Evolutionary conservation across 2,888 invertebrate species (phyloP), one percentile per base, ranked within the genome.

Genomic region (Andricus quercusramuli): DNA sequence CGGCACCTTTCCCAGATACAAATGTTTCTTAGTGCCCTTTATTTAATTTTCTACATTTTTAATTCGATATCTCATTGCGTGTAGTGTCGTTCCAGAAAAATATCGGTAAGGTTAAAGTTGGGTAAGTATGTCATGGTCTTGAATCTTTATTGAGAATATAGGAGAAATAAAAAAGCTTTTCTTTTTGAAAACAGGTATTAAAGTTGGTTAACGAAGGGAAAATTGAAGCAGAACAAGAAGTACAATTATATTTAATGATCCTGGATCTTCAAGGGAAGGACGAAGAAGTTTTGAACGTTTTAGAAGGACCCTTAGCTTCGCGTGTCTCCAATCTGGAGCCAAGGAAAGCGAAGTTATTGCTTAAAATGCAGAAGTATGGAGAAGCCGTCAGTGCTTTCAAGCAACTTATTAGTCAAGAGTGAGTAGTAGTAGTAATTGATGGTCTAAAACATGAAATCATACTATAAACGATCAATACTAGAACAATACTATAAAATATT

Each of bases 141-240:
- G 17, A 15, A 44, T 44, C 6, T 41, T n/a, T 41, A 32, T 68
- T n/a, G 5, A 68, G 15, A 68, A 41, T 15, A 15, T 20, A 67
- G 29, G 17, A 22, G 22, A 41, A 70, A 78, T 76, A 20, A 70
- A 78, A 70, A 65, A 59, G 22, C n/a, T 29, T 41, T 59, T 51
- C 77, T 59, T 66, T 41, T 78, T 6, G 20, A 25, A 25, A 82
- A 80, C 80, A 91, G 92, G 91, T 92, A 77, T 80, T 91, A 87
- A 99, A 98, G 92, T 95, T 97, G 90, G 96, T 98, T 79, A 94
- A 95, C 8, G 98, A 98, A 83, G 96, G 96, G 86, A 98, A 97
- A 93, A 94, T 98, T 89, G 98, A 98, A 91, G 97, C 98, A 0
- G 99, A 99, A 91, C 98, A 98, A 93, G 99, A 99, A 93, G 96